Conservation (phyloP, 2,797 vertebrate species). For the Enoplosus armatus region DNA sequence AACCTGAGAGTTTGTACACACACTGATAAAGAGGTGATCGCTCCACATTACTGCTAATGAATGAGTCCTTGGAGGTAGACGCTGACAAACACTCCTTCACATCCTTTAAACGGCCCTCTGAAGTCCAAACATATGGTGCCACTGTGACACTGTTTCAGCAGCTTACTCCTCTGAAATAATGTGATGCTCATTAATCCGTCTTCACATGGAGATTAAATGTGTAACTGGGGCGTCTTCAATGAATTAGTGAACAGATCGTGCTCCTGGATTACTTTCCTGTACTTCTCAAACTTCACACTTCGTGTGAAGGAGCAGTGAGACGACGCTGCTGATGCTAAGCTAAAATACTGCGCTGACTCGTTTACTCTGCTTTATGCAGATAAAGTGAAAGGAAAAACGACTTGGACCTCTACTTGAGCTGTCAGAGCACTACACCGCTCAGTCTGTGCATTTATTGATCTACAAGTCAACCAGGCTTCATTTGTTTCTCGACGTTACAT, state of each 20-base stretch:
- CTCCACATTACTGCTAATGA: conserved; percentile 46
- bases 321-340: background rate
- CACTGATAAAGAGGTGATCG: conserved; percentile 53
- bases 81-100: conserved; percentile 50
- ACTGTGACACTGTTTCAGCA: conserved; percentile 30
- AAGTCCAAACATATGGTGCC: conserved; percentile 49
- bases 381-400: background rate
- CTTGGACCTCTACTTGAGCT: no score
- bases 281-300: background rate
- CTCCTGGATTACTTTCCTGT: conserved; percentile 1
- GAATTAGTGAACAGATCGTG: background rate
- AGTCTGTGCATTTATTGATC: no score
- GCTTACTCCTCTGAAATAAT: conserved; percentile 33
- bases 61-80: conserved; percentile 49
- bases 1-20: conserved; percentile 38
- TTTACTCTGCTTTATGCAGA: background rate
- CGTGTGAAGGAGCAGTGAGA: background rate
- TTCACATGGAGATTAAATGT: conserved; percentile 19
- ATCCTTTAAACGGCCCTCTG: conserved; percentile 36
- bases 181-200: conserved; percentile 28
- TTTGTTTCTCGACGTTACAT: no score
- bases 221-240: background rate
- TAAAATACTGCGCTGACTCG: background rate
- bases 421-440: no score
- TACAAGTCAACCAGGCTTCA: no score